These are phyloP conservation scores for Argyresthia goedartella DNA, from an alignment of 2,888 invertebrate species.

Conservation along the genomic window DNA sequence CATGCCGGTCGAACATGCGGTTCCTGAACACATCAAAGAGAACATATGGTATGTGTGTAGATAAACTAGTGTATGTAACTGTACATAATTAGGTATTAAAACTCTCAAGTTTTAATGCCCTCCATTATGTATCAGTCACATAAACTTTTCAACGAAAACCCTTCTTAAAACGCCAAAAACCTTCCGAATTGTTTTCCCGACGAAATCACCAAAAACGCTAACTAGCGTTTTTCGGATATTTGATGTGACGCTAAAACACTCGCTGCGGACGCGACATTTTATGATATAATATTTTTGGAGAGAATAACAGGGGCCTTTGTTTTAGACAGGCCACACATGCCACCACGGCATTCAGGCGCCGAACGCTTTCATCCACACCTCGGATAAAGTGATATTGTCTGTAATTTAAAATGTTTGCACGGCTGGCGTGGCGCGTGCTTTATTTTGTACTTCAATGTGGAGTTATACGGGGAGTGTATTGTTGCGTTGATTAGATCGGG, in stretches of 20 bases:
- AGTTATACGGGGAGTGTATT: conserved; percentile 36
- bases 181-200: too few relatives aligned
- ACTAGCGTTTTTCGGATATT: too few relatives aligned
- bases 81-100: too few relatives aligned
- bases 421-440: conserved; percentile 25
- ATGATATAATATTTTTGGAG: conserved; percentile 41
- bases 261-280: conserved; percentile 11
- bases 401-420: conserved; percentile 60
- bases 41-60: too few relatives aligned
- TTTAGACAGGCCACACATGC: conserved; percentile 52
- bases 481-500: conserved; percentile 67
- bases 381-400: conserved; percentile 52
- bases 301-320: conserved; percentile 30
- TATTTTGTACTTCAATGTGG: conserved; percentile 53
- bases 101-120: too few relatives aligned
- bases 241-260: not conserved
- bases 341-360: conserved; percentile 42
- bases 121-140: too few relatives aligned
- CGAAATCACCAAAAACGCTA: too few relatives aligned
- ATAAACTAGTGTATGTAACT: too few relatives aligned
- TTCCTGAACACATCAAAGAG: too few relatives aligned
- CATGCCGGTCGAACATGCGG: too few relatives aligned
- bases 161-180: too few relatives aligned
- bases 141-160: too few relatives aligned
- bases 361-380: conserved; percentile 50